Base-by-base conservation (phyloP, 1,140 invertebrate genomes). In the Atta texana region DNA sequence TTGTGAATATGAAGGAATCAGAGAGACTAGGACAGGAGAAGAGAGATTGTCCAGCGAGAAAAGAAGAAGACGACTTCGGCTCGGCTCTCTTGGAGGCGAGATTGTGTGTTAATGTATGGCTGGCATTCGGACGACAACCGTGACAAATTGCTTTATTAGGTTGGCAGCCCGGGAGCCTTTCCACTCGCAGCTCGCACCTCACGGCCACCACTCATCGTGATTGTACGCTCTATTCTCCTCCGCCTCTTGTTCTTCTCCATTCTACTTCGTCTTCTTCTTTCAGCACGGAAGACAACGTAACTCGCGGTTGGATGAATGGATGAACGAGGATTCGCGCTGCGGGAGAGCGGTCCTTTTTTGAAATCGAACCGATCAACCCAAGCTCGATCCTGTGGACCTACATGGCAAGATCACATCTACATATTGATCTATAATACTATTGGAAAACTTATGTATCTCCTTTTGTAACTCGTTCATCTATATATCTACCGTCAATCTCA, bases 91-190 rank as follows among this genome's bases (percentile, higher is more conserved):
- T 90, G 85, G 89, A 88, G 87, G 90, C 89, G 89, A 94, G 93
- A 94, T 94, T 94, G 93, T 94, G 94, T 93, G 93, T 94, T 94
- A 94, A 94, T 94, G 94, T 93, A 93, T 94, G 92, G 92, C 93
- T 94, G 94, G 94, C 93, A 94, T 94, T 94, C 91, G 93, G 93
- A 94, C 93, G 93, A 94, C 94, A 94, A 94, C 91, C 94, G 93
- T 95, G 94, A 94, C 94, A 95, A 95, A 95, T 94, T 94, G 93
- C 94, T 95, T 95, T 95, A 95, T 95, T 94, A 94, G 94, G 93
- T 94, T 92, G 93, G 92, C 92, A 94, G 93, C 92, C 93, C 94
- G 90, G 94, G 94, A 94, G 94, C 92, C 93, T 94, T 93, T 93
- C 89, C 92, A 92, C 92, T 92, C 89, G 86, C 69, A 88, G 88